These are phyloP conservation scores for Misgurnus anguillicaudatus DNA, from an alignment of 2,113 vertebrate genomes.

Conservation along the genomic window DNA sequence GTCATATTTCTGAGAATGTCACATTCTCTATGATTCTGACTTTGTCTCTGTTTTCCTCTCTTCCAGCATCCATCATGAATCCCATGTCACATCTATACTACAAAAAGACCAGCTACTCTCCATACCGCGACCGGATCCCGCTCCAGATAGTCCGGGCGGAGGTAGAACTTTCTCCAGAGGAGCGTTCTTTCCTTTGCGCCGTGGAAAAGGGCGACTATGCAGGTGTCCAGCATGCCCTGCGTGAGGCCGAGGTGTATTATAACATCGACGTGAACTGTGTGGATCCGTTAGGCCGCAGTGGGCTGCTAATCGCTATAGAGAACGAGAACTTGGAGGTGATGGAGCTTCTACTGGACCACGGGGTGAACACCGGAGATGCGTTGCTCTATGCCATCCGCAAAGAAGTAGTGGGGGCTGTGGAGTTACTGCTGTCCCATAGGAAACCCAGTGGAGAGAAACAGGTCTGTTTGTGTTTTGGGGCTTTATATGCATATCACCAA, in stretches of 20 bases:
- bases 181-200: conserved; percentile 90
- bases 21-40: background rate
- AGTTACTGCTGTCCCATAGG: conserved; percentile 90
- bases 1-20: no score
- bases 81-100: conserved; percentile 95
- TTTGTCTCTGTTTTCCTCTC: background rate
- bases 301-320: conserved; percentile 95
- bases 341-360: conserved; percentile 91
- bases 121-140: conserved; percentile 92
- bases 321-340: conserved; percentile 98
- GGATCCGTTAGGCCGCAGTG: conserved; percentile 94
- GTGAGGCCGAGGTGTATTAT: conserved; percentile 95
- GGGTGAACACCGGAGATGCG: conserved; percentile 89
- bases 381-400: conserved; percentile 94
- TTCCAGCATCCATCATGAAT: conserved; percentile 66
- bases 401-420: conserved; percentile 96
- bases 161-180: conserved; percentile 88
- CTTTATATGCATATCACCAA: background rate
- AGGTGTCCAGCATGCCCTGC: conserved; percentile 88
- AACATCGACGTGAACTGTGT: conserved; percentile 98
- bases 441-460: conserved; percentile 91
- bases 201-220: conserved; percentile 98
- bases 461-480: conserved; percentile 45
- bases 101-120: conserved; percentile 93
- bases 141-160: conserved; percentile 93